phyloP scores from a whole-genome alignment of 2,888 invertebrate genomes.

The Hemistola chrysoprasaria region DNA sequence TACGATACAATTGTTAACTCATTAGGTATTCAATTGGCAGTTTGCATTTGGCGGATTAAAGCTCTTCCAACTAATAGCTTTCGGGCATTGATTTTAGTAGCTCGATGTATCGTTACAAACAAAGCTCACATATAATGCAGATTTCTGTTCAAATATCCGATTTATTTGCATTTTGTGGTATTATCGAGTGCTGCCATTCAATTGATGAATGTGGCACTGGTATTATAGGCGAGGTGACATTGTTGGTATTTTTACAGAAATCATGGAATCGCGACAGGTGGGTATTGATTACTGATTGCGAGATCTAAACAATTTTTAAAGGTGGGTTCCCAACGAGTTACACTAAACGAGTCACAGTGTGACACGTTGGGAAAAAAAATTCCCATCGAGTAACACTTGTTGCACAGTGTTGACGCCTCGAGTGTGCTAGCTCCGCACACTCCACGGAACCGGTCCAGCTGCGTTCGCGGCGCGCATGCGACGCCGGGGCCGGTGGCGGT shows the following conservation, averaged over 20 bases:
- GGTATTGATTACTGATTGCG: slow-evolving; percentile 2
- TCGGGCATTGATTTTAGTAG: slow-evolving; percentile 28
- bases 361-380: too few species aligned
- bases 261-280: slow-evolving; percentile 3
- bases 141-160: slow-evolving; percentile 23
- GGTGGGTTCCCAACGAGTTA: too few species aligned
- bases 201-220: slow-evolving; percentile 22
- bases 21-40: slow-evolving; percentile 30
- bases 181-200: slow-evolving; percentile 27
- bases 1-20: slow-evolving; percentile 23
- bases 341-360: too few species aligned
- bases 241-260: slow-evolving; percentile 1
- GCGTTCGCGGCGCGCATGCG: too few species aligned
- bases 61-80: slow-evolving; percentile 23
- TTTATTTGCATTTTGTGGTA: slow-evolving; percentile 27
- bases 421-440: too few species aligned
- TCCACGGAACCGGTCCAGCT: too few species aligned
- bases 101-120: slow-evolving; percentile 10
- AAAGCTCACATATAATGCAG: slow-evolving; percentile 21
- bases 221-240: slow-evolving; percentile 11
- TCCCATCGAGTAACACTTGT: too few species aligned
- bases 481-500: too few species aligned
- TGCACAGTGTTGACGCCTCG: too few species aligned
- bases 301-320: too few species aligned
- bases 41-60: slow-evolving; percentile 30